Evolutionary conservation across 2,888 invertebrate genomes (phyloP), one percentile per base, ranked within the genome.

Genomic region (Drosophila colorata): DNA sequence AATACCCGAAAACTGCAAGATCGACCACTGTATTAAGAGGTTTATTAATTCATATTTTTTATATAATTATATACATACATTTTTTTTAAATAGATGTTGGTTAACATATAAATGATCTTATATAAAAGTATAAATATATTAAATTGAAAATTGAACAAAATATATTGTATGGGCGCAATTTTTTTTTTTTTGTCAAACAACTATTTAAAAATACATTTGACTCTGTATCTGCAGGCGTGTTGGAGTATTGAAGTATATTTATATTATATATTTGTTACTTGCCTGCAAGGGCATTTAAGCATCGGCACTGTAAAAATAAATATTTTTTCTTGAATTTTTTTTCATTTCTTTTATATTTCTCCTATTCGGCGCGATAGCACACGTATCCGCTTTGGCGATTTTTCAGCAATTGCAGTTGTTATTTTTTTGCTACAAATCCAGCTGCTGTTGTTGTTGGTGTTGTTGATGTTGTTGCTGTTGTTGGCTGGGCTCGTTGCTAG

Each of bases 311-410:
- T 2, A 9, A n/a, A 33, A 14, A 28, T n/a, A 49, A 16, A 16
- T 31, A 14, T 25, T 37, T 16, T 5, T 40, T 13, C 16, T 9
- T 16, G 4, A 35, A 33, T 64, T 38, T 41, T 43, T 35, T 37
- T 53, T 5, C 23, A 35, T 43, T 66, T 66, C 51, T 53, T 38
- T 57, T 18, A 20, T 64, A 41, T 49, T 63, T 53, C 69, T 71
- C 63, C 66, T 75, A 74, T 78, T 73, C 56, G 78, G 63, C 53
- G 65, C 74, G 74, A 81, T 80, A 87, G 74, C 70, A 78, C 87
- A 85, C 87, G 87, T 87, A 80, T 87, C 76, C 82, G 78, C 66
- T 82, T 81, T 73, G 66, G 70, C 80, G 76, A 85, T 78, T 78
- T 76, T 74, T 79, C 78, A 71, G 73, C 79, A 84, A 82, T 74